Base-by-base conservation (phyloP, 2,797 vertebrate genomes). In the Taeniopygia guttata region DNA sequence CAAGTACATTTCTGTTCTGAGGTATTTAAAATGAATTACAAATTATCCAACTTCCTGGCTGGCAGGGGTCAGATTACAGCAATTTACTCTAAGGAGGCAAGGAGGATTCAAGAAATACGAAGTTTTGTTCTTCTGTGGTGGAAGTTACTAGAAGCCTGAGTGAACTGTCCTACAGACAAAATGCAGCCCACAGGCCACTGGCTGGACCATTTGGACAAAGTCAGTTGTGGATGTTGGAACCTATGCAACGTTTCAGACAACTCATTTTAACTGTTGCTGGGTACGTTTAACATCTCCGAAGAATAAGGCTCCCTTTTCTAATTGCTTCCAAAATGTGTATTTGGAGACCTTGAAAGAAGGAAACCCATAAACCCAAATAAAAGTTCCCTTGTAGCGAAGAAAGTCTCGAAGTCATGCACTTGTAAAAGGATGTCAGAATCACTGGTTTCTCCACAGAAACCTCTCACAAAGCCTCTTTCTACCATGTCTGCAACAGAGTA, bases 401-500 rank as follows among this genome's bases (percentile, higher is more conserved):
- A 92, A 58, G 23, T 46, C 42, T 32, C 18, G 3, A 75, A 68
- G 42, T 8, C 12, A 60, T 3, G 3, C 5, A 38, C 55, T 79
- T 84, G 51, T 13, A 69, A 69, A 76, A 62, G 29, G 23, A 52
- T 48, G 18, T 43, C 66, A 77, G 38, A 18, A 16, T 70, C 70
- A 70, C 64, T 46, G 42, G 14, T 70, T 91, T 59, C 85, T 95
- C 87, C 89, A 83, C 4, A 7, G 43, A 81, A 55, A 66, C 48
- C 60, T 36, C 93, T 93, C 70, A 69, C 19, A 86, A 93, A 88
- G 51, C 22, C n/a, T 58, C 56, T 26, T 90, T 88, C 78, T 90
- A 94, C 81, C 54, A 63, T 95, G 68, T 38, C 92, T 77, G 78
- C 80, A 84, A 29, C 59, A 89, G 90, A 83, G 30, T 83, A 72